Conservation (phyloP, 2,797 vertebrate species). For the Lepus townsendii region DNA sequence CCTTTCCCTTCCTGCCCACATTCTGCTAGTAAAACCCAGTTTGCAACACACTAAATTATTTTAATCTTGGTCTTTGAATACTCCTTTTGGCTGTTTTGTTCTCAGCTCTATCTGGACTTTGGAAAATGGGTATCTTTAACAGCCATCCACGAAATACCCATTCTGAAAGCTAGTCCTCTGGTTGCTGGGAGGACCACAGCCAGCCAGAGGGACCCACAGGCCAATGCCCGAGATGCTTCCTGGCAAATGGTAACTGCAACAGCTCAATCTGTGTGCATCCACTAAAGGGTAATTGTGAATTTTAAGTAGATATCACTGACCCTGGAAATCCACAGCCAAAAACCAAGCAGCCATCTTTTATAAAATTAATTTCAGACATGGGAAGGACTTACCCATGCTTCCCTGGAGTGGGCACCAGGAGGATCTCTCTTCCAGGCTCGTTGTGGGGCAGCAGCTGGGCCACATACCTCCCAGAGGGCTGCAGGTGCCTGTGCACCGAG, state of each 20-base stretch:
- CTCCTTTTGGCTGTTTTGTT: slow-evolving; percentile 62
- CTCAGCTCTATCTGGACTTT: slow-evolving; percentile 62
- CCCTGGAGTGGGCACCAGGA: slow-evolving; percentile 83
- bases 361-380: background rate
- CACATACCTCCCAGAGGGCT: slow-evolving; percentile 87
- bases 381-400: slow-evolving; percentile 88
- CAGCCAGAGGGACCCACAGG: slow-evolving; percentile 61
- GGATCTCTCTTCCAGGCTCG: slow-evolving; percentile 85
- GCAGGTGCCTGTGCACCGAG: slow-evolving; percentile 87
- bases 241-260: slow-evolving; percentile 50
- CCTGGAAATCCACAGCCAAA: slow-evolving; percentile 43
- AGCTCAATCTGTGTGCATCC: slow-evolving; percentile 55
- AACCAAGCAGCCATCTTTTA: slow-evolving; percentile 40
- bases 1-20: background rate
- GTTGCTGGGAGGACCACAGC: slow-evolving; percentile 65
- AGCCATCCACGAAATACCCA: slow-evolving; percentile 54
- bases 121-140: slow-evolving; percentile 75
- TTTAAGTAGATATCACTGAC: slow-evolving; percentile 66
- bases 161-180: slow-evolving; percentile 69
- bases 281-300: slow-evolving; percentile 53
- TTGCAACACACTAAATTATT: slow-evolving; percentile 65
- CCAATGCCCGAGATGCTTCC: background rate
- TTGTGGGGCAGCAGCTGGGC: slow-evolving; percentile 88
- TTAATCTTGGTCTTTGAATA: slow-evolving; percentile 59
- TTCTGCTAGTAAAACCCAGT: slow-evolving; percentile 59